Conservation (phyloP, 2,797 vertebrate genomes). For the Scolopax rusticola region DNA sequence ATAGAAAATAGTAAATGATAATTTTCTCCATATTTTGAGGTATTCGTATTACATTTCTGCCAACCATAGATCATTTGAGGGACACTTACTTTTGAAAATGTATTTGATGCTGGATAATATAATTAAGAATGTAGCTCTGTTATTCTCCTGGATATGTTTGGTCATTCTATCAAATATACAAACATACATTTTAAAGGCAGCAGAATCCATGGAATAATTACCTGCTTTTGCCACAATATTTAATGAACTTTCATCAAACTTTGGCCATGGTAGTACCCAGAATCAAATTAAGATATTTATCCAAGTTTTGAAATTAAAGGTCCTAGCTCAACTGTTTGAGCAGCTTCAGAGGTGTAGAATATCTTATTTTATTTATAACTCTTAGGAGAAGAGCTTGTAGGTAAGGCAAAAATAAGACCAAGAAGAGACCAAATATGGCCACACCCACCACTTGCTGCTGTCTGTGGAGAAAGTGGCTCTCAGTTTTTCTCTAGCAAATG, state of each 20-base stretch:
- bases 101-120: neutral
- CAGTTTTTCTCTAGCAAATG: neutral
- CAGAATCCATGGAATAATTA: neutral
- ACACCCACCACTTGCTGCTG: neutral
- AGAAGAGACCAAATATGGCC: neutral
- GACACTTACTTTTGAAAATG: slow-evolving; percentile 27
- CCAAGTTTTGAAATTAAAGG: neutral
- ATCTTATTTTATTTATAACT: neutral
- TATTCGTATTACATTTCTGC: neutral
- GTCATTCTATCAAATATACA: neutral
- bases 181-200: neutral
- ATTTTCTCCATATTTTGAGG: neutral
- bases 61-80: neutral
- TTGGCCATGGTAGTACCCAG: neutral
- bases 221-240: neutral
- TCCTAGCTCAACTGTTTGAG: neutral
- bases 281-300: neutral
- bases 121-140: neutral
- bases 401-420: neutral
- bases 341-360: neutral
- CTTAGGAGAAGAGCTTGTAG: neutral
- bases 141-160: neutral
- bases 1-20: neutral
- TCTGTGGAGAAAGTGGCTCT: neutral
- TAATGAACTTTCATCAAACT: neutral